These are phyloP conservation scores for Scarus forsteni DNA, from an alignment of 2,797 vertebrate genomes.

Conservation along the genomic window DNA sequence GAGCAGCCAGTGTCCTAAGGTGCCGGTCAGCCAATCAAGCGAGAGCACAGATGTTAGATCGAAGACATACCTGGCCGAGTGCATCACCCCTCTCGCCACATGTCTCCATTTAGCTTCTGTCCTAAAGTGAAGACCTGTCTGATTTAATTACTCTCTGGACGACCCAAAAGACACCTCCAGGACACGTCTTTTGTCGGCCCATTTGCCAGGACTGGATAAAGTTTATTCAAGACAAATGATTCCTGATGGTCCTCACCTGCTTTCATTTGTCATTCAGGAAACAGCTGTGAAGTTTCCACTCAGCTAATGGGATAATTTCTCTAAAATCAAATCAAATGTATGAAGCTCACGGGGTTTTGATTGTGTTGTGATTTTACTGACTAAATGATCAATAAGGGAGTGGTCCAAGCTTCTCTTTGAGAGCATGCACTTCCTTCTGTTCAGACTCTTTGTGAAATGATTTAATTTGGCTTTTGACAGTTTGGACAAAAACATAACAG, in stretches of 20 bases:
- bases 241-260: constrained; percentile 15
- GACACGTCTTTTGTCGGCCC: constrained; percentile 15
- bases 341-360: too few relatives aligned
- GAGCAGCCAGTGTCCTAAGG: constrained; percentile 24
- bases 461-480: background rate
- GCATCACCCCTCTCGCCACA: constrained; percentile 39
- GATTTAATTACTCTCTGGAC: constrained; percentile 28
- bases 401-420: background rate
- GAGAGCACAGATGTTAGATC: constrained; percentile 38
- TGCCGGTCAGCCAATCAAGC: constrained; percentile 37
- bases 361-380: background rate
- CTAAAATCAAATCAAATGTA: too few relatives aligned
- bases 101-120: constrained; percentile 51
- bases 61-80: constrained; percentile 16
- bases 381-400: background rate
- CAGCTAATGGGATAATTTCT: too few relatives aligned
- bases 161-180: constrained; percentile 33
- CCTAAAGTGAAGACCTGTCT: constrained; percentile 35
- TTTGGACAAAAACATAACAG: background rate
- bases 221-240: constrained; percentile 16
- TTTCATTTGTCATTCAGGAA: constrained; percentile 24
- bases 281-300: background rate
- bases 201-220: constrained; percentile 12
- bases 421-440: too few relatives aligned
- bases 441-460: background rate